These are phyloP conservation scores for Drosophila flavopinicola DNA, from an alignment of 2,888 invertebrate species.

Conservation along the genomic window DNA sequence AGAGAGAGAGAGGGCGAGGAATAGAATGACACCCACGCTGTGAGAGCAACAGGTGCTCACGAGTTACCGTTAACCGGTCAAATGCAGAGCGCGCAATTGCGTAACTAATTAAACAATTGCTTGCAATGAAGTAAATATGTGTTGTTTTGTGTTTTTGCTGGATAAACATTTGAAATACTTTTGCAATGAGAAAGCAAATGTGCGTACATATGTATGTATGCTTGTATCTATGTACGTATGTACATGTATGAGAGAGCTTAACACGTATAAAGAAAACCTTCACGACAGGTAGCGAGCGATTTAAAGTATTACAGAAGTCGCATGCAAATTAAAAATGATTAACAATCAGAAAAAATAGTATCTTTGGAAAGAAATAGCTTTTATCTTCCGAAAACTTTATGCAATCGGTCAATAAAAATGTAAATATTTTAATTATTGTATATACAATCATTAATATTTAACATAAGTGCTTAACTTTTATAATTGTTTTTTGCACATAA, in stretches of 20 bases:
- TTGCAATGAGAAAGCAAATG: conserved; percentile 41
- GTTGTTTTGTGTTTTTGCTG: conserved; percentile 27
- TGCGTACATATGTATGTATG: conserved; percentile 4
- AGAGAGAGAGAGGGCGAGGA: conserved; percentile 5
- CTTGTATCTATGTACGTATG: conserved; percentile 7
- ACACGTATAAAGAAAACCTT: conserved; percentile 35
- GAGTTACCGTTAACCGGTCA: conserved; percentile 58
- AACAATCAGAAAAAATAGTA: not conserved
- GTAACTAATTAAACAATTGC: conserved; percentile 78
- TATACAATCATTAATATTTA: too few relatives aligned
- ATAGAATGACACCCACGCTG: conserved; percentile 15
- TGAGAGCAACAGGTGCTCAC: conserved; percentile 64
- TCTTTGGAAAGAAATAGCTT: not conserved
- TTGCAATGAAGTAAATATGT: conserved; percentile 64
- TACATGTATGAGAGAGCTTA: conserved; percentile 13
- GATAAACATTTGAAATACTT: conserved; percentile 59
- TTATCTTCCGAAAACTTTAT: not conserved
- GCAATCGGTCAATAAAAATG: too few relatives aligned
- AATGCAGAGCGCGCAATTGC: conserved; percentile 57
- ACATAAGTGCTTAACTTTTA: too few relatives aligned
- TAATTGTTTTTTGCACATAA: too few relatives aligned
- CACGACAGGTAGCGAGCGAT: conserved; percentile 13
- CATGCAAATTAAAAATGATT: not conserved
- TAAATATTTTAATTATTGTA: too few relatives aligned
- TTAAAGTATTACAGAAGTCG: conserved; percentile 1